Evolutionary conservation across 2,113 vertebrate species (phyloP).

Genomic region (Mustela lutreola): DNA sequence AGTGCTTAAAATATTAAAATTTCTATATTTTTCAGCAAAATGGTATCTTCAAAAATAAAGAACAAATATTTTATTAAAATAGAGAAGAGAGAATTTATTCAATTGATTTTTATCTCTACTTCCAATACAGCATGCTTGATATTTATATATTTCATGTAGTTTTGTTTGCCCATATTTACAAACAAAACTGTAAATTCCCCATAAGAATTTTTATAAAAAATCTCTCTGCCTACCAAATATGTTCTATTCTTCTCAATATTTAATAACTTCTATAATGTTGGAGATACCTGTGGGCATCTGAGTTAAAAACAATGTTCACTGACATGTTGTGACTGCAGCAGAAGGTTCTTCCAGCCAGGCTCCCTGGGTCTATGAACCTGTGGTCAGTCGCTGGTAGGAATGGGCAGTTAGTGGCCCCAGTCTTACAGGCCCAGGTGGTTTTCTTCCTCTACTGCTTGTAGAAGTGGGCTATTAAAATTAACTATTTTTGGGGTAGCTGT

Average conservation of each 20-base stretch:
- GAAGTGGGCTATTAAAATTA: neutral
- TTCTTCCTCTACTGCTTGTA: neutral
- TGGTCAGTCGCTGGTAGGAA: neutral
- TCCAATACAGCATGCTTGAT: neutral
- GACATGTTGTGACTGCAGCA: neutral
- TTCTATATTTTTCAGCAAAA: neutral
- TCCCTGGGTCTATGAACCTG: neutral
- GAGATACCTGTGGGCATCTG: neutral
- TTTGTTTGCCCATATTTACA: neutral
- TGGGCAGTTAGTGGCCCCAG: neutral
- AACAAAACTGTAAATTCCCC: neutral
- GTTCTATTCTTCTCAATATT: neutral
- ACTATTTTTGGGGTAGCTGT: neutral
- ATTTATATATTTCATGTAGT: neutral
- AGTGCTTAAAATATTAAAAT: neutral
- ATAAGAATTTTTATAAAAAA: neutral
- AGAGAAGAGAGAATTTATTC: neutral
- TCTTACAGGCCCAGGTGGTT: neutral
- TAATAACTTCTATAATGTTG: neutral
- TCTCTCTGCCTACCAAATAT: neutral
- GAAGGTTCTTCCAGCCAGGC: neutral
- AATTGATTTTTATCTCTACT: neutral
- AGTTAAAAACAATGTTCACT: neutral
- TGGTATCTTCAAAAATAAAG: neutral
- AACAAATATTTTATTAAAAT: constrained; percentile 16